Evolutionary conservation across 2,797 vertebrate species (phyloP), one percentile per base, ranked within the genome.

Genomic region (Synanceia verrucosa): DNA sequence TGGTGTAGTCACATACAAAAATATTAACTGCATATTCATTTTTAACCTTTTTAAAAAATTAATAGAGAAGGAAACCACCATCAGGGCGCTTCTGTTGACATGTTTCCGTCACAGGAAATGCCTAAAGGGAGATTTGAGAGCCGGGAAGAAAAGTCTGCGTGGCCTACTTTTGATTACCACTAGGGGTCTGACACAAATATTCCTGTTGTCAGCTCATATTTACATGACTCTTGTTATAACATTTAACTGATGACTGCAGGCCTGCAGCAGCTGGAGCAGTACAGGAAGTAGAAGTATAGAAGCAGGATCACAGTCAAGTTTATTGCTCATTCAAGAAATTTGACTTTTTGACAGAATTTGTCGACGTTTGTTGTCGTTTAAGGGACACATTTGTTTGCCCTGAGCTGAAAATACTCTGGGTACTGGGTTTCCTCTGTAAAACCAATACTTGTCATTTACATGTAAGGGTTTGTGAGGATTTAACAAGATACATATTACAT

Each of bases 101-200:
- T 0, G 6, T 55, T 78, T 74, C 36, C 57, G 11, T 82, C 83
- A 70, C 34, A 68, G n/a, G 57, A 26, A 23, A 70, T 23, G 66
- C 76, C 72, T 41, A 57, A 58, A 48, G 33, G 67, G 53, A 66
- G 58, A 43, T 59, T 56, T 37, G 44, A 33, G 67, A 66, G 34
- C 19, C n/a, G 19, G 14, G 21, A 53, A 70, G 37, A 70, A 48
- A 65, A 65, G 14, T 5, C 69, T 58, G 51, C n/a, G 0, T 78
- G 78, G 67, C 79, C 85, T 82, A 79, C 68, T 85, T 81, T 55
- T 65, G 70, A 68, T 69, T 36, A n/a, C 65, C 65, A 24, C 71
- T 55, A 65, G 13, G 59, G 65, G 70, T 21, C 51, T 65, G 80
- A 73, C 77, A 67, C 71, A 73, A 56, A 79, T 79, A 77, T 41